phyloP scores from a whole-genome alignment of 2,888 invertebrate species.

The Parnassius smintheus region DNA sequence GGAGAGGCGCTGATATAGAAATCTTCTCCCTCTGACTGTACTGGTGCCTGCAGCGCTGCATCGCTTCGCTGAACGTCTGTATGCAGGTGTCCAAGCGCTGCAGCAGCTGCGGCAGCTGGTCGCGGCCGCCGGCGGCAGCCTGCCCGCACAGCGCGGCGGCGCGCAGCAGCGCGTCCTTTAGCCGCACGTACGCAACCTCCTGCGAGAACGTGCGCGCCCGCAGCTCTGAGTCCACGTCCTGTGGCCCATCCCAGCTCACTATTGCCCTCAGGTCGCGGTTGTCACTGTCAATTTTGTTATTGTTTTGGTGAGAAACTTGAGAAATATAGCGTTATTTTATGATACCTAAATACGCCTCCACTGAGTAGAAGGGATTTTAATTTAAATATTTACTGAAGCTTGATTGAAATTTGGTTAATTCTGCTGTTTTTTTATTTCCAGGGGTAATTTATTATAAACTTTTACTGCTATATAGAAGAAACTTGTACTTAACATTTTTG shows the following conservation, averaged over 20 bases:
- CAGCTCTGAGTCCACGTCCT: conserved; percentile 51
- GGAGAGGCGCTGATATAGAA: conserved; percentile 58
- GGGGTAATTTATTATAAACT: too few relatives aligned
- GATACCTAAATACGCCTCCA: too few relatives aligned
- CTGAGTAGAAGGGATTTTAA: too few relatives aligned
- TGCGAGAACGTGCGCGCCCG: conserved; percentile 61
- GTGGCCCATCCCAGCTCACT: conserved; percentile 85
- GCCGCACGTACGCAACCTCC: conserved; percentile 59
- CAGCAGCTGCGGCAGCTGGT: conserved; percentile 46
- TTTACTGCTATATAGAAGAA: too few relatives aligned
- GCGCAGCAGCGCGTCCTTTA: conserved; percentile 66
- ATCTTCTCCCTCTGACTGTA: conserved; percentile 51
- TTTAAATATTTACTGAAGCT: too few relatives aligned
- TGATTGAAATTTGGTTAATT: too few relatives aligned
- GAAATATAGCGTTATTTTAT: too few relatives aligned
- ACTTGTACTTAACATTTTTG: too few relatives aligned
- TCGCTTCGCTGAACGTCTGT: conserved; percentile 55
- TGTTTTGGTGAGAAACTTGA: too few relatives aligned
- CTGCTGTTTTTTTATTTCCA: too few relatives aligned
- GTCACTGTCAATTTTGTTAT: conserved; percentile 71
- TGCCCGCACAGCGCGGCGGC: conserved; percentile 62
- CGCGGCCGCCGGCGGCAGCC: conserved; percentile 46
- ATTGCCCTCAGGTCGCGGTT: conserved; percentile 89
- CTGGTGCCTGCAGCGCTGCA: conserved; percentile 51
- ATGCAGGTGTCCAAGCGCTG: conserved; percentile 50